A percentile compares a stretch with the other conserved stretches of the same genome.
phyloP scores from a whole-genome alignment of 2,888 invertebrate genomes.

The Agonopterix heracliana region DNA sequence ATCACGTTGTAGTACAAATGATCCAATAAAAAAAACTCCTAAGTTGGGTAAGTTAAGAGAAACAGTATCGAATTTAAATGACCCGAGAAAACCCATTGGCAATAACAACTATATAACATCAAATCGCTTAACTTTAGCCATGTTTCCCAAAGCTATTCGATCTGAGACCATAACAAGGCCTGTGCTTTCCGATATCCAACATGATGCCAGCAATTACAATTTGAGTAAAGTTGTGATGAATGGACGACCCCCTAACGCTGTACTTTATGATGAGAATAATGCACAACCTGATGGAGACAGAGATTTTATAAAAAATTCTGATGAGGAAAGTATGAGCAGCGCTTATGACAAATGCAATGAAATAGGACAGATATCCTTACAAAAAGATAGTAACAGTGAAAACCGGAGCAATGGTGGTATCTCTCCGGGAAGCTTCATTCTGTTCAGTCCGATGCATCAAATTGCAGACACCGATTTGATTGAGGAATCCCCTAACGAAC shows the following conservation, averaged over 20 bases:
- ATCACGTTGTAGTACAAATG: constrained; percentile 22
- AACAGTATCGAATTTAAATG: neutral
- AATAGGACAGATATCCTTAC: neutral
- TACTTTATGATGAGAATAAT: neutral
- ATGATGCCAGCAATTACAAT: constrained; percentile 20
- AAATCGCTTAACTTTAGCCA: constrained; percentile 47
- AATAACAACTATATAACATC: constrained; percentile 37
- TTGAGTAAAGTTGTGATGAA: constrained; percentile 1
- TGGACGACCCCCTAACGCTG: neutral
- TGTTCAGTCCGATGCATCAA: constrained; percentile 22
- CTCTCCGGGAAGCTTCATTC: constrained; percentile 16
- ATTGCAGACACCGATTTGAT: constrained; percentile 1
- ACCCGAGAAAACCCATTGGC: constrained; percentile 12
- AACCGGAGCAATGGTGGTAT: constrained; percentile 5
- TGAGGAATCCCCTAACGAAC: constrained; percentile 3
- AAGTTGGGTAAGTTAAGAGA: neutral
- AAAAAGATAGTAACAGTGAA: constrained; percentile 1
- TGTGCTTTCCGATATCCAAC: constrained; percentile 25
- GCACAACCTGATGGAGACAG: constrained; percentile 4
- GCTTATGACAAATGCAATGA: neutral
- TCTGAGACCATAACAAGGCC: constrained; percentile 58
- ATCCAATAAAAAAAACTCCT: constrained; percentile 1
- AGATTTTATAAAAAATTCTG: constrained; percentile 5
- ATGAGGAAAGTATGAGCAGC: neutral
- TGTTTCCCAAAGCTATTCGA: constrained; percentile 49